Evolutionary conservation across 2,797 vertebrate genomes (phyloP).

Genomic region (Molothrus ater): DNA sequence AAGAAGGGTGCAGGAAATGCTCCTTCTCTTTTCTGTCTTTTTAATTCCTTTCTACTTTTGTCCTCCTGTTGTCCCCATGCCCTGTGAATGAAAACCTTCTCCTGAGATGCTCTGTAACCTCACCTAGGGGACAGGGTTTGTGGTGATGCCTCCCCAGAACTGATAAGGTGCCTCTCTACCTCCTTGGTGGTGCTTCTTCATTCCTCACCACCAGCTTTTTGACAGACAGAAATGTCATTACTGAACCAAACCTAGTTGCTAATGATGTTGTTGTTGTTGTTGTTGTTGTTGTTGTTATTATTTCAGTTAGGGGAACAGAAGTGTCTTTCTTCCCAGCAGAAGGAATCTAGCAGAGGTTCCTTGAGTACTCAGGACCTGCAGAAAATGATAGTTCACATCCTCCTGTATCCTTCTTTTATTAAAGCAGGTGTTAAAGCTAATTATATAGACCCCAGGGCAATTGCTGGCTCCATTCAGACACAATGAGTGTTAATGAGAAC

Average conservation of each 20-base stretch:
- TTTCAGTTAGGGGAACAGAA: neutral
- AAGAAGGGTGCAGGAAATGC: neutral
- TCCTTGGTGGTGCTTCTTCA: neutral
- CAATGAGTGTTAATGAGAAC: neutral
- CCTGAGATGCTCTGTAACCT: rapidly evolving
- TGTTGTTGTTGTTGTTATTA: rapidly evolving
- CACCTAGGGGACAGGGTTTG: rapidly evolving
- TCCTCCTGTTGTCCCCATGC: neutral
- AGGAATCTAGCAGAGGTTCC: neutral
- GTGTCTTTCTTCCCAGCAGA: neutral
- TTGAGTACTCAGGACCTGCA: neutral
- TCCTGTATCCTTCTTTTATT: neutral
- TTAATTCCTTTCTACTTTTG: neutral
- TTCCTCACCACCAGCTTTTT: neutral
- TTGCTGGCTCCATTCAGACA: neutral
- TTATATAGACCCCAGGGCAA: neutral
- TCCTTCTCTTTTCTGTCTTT: neutral
- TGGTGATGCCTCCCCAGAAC: neutral
- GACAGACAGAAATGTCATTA: neutral
- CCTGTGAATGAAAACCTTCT: neutral
- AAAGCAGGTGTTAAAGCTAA: neutral
- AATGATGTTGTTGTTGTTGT: rapidly evolving
- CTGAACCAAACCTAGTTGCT: neutral
- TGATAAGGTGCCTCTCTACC: rapidly evolving
- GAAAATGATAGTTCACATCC: neutral